Conservation (phyloP, 2,797 vertebrate genomes). For the Tapera naevia region DNA sequence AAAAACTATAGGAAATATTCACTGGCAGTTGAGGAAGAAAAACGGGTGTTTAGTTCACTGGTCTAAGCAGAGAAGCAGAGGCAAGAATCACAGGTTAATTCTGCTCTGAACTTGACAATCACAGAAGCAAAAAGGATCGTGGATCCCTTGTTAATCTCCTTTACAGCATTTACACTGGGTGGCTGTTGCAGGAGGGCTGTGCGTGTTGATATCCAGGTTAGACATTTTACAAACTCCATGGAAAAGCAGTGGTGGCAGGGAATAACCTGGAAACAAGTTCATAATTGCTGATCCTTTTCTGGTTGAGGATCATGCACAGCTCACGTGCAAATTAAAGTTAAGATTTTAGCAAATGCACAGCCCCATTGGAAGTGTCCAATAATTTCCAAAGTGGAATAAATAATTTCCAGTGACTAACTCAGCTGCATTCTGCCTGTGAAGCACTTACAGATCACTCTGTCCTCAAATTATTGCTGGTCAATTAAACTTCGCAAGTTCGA, state of each 20-base stretch:
- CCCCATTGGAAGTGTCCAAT: neutral
- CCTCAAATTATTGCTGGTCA: slow-evolving; percentile 53
- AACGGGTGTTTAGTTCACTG: neutral
- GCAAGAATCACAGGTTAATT: slow-evolving; percentile 36
- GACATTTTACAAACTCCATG: neutral
- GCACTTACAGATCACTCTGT: slow-evolving; percentile 12
- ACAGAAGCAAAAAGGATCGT: neutral
- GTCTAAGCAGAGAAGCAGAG: neutral
- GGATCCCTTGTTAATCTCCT: slow-evolving; percentile 16
- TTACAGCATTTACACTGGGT: accelerated
- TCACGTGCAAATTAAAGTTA: neutral
- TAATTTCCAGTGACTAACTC: slow-evolving; percentile 29
- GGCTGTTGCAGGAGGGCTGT: neutral
- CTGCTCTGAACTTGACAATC: slow-evolving; percentile 24
- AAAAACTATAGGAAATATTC: slow-evolving; percentile 4
- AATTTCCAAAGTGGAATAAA: slow-evolving; percentile 50
- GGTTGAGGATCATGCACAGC: neutral
- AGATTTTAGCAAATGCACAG: neutral
- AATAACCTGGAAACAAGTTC: neutral
- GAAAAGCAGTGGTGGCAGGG: neutral
- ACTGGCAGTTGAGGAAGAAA: neutral
- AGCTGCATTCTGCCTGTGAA: neutral
- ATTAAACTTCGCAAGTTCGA: slow-evolving; percentile 59
- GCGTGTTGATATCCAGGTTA: neutral
- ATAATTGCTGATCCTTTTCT: slow-evolving; percentile 16